These are phyloP conservation scores for Nematopogon swammerdamellus DNA, from an alignment of 2,888 invertebrate species.

Conservation along the genomic window DNA sequence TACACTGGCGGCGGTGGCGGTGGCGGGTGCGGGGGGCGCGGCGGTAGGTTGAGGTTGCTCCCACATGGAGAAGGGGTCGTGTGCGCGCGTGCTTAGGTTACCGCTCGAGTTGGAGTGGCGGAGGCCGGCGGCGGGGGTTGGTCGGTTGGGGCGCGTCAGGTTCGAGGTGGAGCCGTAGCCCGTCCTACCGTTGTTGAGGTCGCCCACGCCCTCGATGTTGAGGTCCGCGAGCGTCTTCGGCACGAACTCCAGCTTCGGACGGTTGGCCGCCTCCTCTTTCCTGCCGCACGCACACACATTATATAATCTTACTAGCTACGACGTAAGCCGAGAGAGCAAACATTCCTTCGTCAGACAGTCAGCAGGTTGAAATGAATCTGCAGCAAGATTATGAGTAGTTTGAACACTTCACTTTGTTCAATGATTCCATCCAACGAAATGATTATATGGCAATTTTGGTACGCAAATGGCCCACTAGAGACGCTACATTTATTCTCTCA, in stretches of 20 bases:
- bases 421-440: too few relatives aligned
- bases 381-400: too few relatives aligned
- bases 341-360: too few relatives aligned
- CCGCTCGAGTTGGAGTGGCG: constrained; percentile 22
- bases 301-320: too few relatives aligned
- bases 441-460: too few relatives aligned
- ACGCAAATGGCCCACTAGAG: too few relatives aligned
- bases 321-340: too few relatives aligned
- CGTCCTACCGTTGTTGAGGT: constrained; percentile 69
- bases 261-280: constrained; percentile 84
- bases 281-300: constrained; percentile 41
- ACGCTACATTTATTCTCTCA: too few relatives aligned
- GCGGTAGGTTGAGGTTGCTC: constrained; percentile 17
- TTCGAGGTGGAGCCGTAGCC: constrained; percentile 51
- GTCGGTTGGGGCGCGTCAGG: constrained; percentile 27
- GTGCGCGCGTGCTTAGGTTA: constrained; percentile 16
- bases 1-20: constrained; percentile 15
- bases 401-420: too few relatives aligned
- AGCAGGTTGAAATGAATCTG: too few relatives aligned
- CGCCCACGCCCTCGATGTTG: constrained; percentile 73
- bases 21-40: constrained; percentile 10
- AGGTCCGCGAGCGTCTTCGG: constrained; percentile 89
- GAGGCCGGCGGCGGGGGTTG: constrained; percentile 33
- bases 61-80: constrained; percentile 41
- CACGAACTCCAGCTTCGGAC: constrained; percentile 87